Evolutionary conservation across 2,113 vertebrate species (phyloP), one percentile per base, ranked within the genome.

Genomic region (Spilogale gracilis): DNA sequence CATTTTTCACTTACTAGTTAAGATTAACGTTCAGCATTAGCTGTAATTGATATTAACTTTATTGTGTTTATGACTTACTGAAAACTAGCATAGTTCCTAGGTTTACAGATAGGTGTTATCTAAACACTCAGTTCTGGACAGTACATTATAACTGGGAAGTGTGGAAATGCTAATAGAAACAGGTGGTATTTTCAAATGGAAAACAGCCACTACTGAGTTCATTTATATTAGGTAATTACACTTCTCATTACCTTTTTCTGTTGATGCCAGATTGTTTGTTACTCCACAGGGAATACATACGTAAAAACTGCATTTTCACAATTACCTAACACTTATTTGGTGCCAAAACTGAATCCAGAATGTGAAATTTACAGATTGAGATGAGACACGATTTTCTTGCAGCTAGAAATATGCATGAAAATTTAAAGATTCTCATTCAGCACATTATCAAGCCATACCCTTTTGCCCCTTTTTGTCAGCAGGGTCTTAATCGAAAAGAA

Each of bases 171-270:
- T 95, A 60, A 86, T 54, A 94, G 9, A 97, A 97, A 97, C 98
- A 98, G 93, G 86, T 97, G 74, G 43, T 84, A 85, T 96, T 99
- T 98, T 97, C 81, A 97, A 98, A 95, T 25, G 25, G 89, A 97
- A 98, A 98, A 94, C n/a, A 98, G 89, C 60, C 79, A 98, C 90
- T 74, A 56, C 52, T 96, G 93, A 97, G 30, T 56, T 98, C 97
- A 97, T 98, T 98, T 98, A 97, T 97, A 97, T 95, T 85, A 97
- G 78, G 79, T 97, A 98, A 98, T 98, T 97, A 97, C n/a, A 82
- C 71, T 98, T 97, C 89, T 98, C 97, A 98, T 97, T 98, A 94
- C 60, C 58, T 98, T 91, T 98, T 98, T 58, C 65, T 95, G 87
- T 97, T 97, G 71, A 80, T 96, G 83, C 76, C 97, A 98, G 85